phyloP scores from a whole-genome alignment of 2,113 vertebrate genomes.

The Mormyrus iriodes region DNA sequence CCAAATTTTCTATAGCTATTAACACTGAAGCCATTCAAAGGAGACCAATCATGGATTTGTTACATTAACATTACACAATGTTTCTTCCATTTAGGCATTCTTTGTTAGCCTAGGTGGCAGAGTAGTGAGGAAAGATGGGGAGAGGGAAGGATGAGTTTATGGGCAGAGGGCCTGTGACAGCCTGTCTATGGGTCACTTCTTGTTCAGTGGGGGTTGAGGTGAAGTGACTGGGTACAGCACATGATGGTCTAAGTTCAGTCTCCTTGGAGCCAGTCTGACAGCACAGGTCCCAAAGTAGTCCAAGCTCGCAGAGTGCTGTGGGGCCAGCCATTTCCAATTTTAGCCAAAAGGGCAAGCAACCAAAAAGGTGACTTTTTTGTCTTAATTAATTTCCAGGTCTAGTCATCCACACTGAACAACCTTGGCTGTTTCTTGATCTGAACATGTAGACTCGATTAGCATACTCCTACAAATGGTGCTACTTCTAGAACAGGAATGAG shows the following conservation, averaged over 20 bases:
- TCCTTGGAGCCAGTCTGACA: neutral
- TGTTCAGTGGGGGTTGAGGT: neutral
- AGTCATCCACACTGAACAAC: neutral
- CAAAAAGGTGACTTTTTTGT: neutral
- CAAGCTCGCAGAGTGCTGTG: neutral
- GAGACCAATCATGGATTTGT: neutral
- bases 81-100: neutral
- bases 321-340: neutral
- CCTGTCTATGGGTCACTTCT: neutral
- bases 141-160: neutral
- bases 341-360: neutral
- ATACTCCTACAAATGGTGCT: neutral
- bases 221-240: neutral
- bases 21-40: neutral
- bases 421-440: neutral
- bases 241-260: neutral
- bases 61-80: neutral
- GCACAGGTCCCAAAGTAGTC: neutral
- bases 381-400: neutral
- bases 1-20: neutral
- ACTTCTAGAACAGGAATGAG: neutral
- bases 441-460: neutral
- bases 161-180: no score
- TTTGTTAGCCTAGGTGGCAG: neutral
- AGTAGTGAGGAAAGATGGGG: neutral